Evolutionary conservation across 2,888 invertebrate species (phyloP).

Genomic region (Leptinotarsa tumamoca): DNA sequence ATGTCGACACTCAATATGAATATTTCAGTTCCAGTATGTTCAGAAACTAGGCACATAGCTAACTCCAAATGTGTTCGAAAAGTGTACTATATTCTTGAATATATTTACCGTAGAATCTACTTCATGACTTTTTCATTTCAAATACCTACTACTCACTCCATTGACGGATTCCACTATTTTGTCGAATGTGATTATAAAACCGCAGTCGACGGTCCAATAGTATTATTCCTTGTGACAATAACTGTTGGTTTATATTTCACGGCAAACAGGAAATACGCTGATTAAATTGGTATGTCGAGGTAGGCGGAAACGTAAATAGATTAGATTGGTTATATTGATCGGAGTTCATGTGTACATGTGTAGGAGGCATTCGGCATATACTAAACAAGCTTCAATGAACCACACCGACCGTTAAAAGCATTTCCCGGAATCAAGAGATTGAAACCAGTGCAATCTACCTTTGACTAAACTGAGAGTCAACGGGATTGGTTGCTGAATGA

Average conservation of each 20-base stretch:
- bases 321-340: slow-evolving; percentile 21
- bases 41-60: too few relatives aligned
- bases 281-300: slow-evolving; percentile 14
- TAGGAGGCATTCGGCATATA: neutral
- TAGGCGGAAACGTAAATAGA: slow-evolving; percentile 20
- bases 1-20: too few relatives aligned
- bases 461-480: too few relatives aligned
- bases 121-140: neutral
- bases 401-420: neutral
- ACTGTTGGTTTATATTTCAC: slow-evolving; percentile 17
- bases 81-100: too few relatives aligned
- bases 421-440: too few relatives aligned
- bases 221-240: slow-evolving; percentile 10
- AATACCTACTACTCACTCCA: neutral
- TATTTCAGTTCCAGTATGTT: too few relatives aligned
- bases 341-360: slow-evolving; percentile 7
- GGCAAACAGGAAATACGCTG: slow-evolving; percentile 7
- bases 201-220: neutral
- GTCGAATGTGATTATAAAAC: slow-evolving; percentile 1
- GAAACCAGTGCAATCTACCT: too few relatives aligned
- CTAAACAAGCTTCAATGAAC: neutral
- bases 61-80: too few relatives aligned
- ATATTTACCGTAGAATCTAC: too few relatives aligned
- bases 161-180: neutral
- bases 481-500: too few relatives aligned